These are phyloP conservation scores for Corvus moneduloides DNA, from an alignment of 2,113 vertebrate species.

Conservation along the genomic window DNA sequence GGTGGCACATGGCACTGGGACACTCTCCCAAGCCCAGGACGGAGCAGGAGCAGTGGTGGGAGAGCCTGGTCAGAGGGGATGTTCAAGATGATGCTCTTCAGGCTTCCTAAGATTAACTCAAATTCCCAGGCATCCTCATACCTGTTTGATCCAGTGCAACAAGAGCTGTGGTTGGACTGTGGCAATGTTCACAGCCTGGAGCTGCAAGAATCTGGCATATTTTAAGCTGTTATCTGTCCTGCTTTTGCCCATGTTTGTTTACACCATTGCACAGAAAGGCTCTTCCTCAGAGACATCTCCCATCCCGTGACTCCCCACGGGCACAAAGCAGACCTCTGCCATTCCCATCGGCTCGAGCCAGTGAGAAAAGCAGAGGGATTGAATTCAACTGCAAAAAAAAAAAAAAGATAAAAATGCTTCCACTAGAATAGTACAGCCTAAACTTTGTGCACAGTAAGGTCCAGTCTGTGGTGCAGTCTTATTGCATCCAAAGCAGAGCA, in stretches of 20 bases:
- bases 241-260: neutral
- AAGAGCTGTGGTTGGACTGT: neutral
- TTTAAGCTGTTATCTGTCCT: neutral
- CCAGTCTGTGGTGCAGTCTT: neutral
- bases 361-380: neutral
- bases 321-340: neutral
- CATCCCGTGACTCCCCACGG: accelerated
- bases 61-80: neutral
- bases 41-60: neutral
- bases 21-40: accelerated
- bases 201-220: neutral
- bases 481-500: neutral
- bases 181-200: neutral
- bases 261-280: neutral
- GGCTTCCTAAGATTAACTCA: neutral
- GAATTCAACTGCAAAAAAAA: neutral
- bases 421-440: neutral
- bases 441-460: neutral
- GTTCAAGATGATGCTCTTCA: neutral
- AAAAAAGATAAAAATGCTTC: neutral
- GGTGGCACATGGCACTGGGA: neutral
- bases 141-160: neutral
- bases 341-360: neutral
- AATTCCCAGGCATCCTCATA: neutral
- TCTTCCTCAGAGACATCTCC: neutral